phyloP scores from a whole-genome alignment of 1,140 invertebrate genomes.

The Centruroides vittatus region DNA sequence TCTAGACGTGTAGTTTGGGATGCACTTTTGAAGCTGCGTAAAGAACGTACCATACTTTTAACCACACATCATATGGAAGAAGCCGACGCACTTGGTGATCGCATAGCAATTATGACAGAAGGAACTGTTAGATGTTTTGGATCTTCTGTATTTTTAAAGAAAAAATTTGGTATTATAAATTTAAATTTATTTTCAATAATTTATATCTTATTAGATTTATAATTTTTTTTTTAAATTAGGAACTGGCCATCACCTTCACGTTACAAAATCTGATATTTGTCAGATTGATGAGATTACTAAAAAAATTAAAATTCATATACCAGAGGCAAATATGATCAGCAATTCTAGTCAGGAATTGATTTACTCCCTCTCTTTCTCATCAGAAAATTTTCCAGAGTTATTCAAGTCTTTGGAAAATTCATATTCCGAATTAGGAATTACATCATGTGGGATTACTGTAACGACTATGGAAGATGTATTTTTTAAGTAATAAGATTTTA shows the following conservation, averaged over 20 bases:
- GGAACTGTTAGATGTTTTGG: slow-evolving; percentile 37
- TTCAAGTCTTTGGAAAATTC: slow-evolving; percentile 47
- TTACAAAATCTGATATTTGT: slow-evolving; percentile 15
- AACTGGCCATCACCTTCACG: slow-evolving; percentile 19
- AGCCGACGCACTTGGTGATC: slow-evolving; percentile 53
- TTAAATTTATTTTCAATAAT: neutral
- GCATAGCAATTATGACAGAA: slow-evolving; percentile 40
- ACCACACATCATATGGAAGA: slow-evolving; percentile 99
- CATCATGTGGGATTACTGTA: slow-evolving; percentile 58
- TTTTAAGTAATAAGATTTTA: slow-evolving; percentile 37
- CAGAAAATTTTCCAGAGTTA: slow-evolving; percentile 40
- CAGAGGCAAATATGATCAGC: slow-evolving; percentile 5
- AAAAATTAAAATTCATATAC: slow-evolving; percentile 7
- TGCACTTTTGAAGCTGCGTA: slow-evolving; percentile 22
- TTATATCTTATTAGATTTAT: neutral
- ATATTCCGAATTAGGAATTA: slow-evolving; percentile 44
- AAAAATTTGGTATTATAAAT: slow-evolving; percentile 28
- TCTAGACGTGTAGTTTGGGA: slow-evolving; percentile 46
- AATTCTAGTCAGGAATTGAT: slow-evolving; percentile 34
- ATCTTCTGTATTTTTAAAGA: slow-evolving; percentile 39
- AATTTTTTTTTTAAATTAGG: slow-evolving; percentile 14
- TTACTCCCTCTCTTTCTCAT: slow-evolving; percentile 36
- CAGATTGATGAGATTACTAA: neutral
- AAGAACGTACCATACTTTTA: slow-evolving; percentile 60
- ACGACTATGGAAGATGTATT: slow-evolving; percentile 80